Conservation (phyloP, 35 echinoderm and acorn worm genomes). For the Acanthaster planci region DNA sequence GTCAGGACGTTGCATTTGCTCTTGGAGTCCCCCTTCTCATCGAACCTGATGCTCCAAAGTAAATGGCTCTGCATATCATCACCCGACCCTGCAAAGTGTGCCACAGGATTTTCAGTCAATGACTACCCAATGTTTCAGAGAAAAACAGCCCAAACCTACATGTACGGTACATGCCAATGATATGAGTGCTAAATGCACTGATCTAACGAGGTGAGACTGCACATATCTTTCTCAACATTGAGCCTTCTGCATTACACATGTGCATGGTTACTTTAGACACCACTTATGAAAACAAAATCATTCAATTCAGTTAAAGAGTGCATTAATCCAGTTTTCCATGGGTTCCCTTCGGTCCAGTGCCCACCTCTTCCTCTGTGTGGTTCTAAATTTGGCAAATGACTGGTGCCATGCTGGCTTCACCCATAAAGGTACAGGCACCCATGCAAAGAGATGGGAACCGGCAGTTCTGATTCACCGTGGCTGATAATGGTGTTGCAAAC, state of each 20-base stretch:
- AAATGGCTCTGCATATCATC: slow-evolving; percentile 64
- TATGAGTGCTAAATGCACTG: no score
- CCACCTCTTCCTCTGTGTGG: slow-evolving; percentile 71
- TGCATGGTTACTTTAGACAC: no score
- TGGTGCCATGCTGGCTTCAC: slow-evolving; percentile 65
- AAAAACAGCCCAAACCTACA: no score
- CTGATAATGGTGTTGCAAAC: slow-evolving; percentile 72
- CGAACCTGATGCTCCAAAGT: slow-evolving; percentile 91
- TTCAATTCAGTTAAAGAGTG: no score
- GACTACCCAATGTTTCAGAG: no score
- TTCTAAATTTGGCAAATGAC: slow-evolving; percentile 82
- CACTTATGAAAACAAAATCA: no score
- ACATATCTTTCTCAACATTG: no score
- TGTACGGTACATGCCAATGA: no score
- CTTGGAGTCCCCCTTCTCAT: slow-evolving; percentile 83
- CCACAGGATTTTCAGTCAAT: no score
- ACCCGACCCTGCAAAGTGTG: slow-evolving; percentile 51
- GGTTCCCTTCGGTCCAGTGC: neutral
- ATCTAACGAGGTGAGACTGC: no score
- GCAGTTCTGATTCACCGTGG: slow-evolving; percentile 67
- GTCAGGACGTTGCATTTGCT: slow-evolving; percentile 78
- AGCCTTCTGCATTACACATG: no score
- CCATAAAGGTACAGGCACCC: slow-evolving; percentile 87
- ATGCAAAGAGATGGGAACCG: slow-evolving; percentile 63
- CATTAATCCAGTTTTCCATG: no score